Conservation (phyloP, 2,113 vertebrate genomes). For the Entelurus aequoreus region DNA sequence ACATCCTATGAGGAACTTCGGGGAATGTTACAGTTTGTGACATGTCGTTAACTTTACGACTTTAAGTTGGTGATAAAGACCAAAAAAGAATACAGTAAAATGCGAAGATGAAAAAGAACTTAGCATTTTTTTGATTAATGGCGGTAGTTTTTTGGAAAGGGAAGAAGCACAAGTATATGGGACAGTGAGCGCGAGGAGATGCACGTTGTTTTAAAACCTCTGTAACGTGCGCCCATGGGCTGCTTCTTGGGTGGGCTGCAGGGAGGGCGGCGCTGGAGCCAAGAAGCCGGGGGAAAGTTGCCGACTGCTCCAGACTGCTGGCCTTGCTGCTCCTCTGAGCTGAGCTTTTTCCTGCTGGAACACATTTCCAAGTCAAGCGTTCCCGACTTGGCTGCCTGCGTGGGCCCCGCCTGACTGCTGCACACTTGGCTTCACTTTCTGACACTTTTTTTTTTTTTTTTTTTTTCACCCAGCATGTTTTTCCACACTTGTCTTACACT, state of each 20-base stretch:
- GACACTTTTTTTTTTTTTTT: not conserved
- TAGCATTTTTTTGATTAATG: constrained; percentile 63
- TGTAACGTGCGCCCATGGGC: constrained; percentile 81
- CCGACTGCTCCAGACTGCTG: constrained; percentile 65
- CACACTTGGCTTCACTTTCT: constrained; percentile 11
- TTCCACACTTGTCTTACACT: not conserved
- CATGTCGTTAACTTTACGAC: constrained; percentile 32
- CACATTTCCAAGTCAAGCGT: constrained; percentile 64
- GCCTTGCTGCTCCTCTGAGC: constrained; percentile 55
- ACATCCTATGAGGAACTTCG: constrained; percentile 9
- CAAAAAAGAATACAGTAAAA: constrained; percentile 44
- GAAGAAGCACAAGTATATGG: constrained; percentile 33
- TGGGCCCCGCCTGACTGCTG: constrained; percentile 21
- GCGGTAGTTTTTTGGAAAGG: constrained; percentile 60
- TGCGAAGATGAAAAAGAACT: constrained; percentile 62
- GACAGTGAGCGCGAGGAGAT: constrained; percentile 51
- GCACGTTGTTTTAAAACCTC: constrained; percentile 79
- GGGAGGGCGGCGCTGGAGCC: constrained; percentile 56
- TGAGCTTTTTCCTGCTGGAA: constrained; percentile 67
- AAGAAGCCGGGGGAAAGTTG: constrained; percentile 66
- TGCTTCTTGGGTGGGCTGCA: constrained; percentile 81
- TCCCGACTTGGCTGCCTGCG: constrained; percentile 51
- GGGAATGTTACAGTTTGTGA: constrained; percentile 20
- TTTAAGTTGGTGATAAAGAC: too few relatives aligned
- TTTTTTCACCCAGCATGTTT: not conserved